Base-by-base conservation (phyloP, 1,140 invertebrate species). In the Eumeta japonica region DNA sequence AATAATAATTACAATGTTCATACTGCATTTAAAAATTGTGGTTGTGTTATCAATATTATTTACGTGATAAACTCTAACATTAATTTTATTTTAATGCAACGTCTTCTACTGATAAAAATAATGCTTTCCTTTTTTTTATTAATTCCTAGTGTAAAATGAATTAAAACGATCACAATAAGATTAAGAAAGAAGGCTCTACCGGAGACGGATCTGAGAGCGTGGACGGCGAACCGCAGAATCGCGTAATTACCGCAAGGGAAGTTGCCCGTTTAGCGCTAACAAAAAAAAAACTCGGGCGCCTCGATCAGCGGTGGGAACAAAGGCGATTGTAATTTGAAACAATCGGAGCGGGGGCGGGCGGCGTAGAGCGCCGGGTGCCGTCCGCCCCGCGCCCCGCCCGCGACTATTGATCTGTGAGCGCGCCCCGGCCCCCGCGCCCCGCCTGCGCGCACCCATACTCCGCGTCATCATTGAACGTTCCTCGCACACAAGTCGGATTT, bases 241-340 rank as follows among this genome's bases (percentile, higher is more conserved):
- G 64, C 56, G 57, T 71, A 68, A 73, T 73, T 67, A 71, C 64
- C 59, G 60, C 58, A 60, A 71, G 62, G 65, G 62, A 70, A 67
- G 63, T 58, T 51, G 56, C 50, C 57, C 54, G 60, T 62, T 68
- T 55, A 59, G 58, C 51, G 48, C 51, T 58, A 67, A 67, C 63
- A 67, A 72, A 68, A 24, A 67, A 72, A 68, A 24, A 68, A 68
- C 56, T 50, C 49, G 39, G 55, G 58, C 58, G 56, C 62, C 47
- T 63, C 62, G 62, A 72, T 72, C 64, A 59, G 62, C 56, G 55
- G 58, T 52, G 52, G 58, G 58, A 67, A 66, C 63, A 70, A 68
- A 73, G 37, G 51, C 61, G 53, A 52, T 54, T 53, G 62, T 73
- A 73, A 70, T 68, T 70, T 64, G 67, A 70, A 73, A 73, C 68